Evolutionary conservation across 2,113 vertebrate genomes (phyloP).

Genomic region (Cichladusa arquata): DNA sequence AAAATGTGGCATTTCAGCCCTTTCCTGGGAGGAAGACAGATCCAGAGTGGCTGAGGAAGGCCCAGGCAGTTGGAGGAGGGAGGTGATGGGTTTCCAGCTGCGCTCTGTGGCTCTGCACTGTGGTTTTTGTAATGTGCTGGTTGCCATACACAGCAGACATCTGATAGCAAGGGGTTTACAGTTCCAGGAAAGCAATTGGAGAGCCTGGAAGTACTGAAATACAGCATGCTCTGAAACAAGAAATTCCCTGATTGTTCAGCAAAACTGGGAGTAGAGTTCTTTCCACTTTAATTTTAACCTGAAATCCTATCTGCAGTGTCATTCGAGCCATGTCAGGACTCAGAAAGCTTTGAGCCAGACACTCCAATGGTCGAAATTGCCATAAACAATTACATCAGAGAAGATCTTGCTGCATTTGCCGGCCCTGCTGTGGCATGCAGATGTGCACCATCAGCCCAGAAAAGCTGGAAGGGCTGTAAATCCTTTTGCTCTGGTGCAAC

Average conservation of each 20-base stretch:
- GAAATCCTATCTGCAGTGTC: constrained; percentile 47
- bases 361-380: background rate
- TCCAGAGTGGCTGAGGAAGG: background rate
- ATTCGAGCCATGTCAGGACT: constrained; percentile 43
- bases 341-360: background rate
- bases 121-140: constrained; percentile 46
- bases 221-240: constrained; percentile 46
- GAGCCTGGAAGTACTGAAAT: constrained; percentile 53
- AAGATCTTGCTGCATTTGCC: background rate
- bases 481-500: background rate
- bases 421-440: background rate
- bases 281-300: constrained; percentile 47
- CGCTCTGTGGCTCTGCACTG: background rate
- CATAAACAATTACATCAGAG: constrained; percentile 51
- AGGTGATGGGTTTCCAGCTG: constrained; percentile 50
- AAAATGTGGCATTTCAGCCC: background rate
- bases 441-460: background rate
- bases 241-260: constrained; percentile 56
- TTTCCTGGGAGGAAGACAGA: background rate
- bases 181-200: constrained; percentile 71
- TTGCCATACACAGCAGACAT: constrained; percentile 48
- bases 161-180: constrained; percentile 53
- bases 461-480: background rate
- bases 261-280: background rate
- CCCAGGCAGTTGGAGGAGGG: constrained; percentile 34